Evolutionary conservation across 2,888 invertebrate genomes (phyloP).

Genomic region (Drosophila maculinotata): DNA sequence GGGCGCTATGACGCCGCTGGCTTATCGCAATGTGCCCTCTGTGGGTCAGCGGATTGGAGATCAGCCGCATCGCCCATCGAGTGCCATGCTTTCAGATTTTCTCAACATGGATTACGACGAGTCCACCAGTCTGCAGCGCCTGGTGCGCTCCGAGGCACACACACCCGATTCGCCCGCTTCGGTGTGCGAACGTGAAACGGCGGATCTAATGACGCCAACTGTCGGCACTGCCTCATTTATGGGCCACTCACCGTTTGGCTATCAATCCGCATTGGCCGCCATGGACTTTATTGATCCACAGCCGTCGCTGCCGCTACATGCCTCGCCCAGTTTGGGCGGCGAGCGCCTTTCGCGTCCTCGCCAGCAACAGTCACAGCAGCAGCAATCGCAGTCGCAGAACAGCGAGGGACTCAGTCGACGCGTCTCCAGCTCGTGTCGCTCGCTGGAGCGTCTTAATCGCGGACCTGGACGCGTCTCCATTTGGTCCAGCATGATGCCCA

Average conservation of each 20-base stretch:
- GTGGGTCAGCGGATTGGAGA: constrained; percentile 64
- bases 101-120: constrained; percentile 85
- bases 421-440: constrained; percentile 85
- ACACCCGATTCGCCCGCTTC: constrained; percentile 85
- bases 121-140: constrained; percentile 82
- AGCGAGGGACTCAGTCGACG: constrained; percentile 80
- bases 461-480: constrained; percentile 85
- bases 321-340: constrained; percentile 70
- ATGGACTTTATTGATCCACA: constrained; percentile 63
- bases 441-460: constrained; percentile 85
- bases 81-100: constrained; percentile 85
- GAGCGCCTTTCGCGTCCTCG: constrained; percentile 82
- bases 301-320: constrained; percentile 36
- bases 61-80: constrained; percentile 86
- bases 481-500: constrained; percentile 86
- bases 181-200: constrained; percentile 81
- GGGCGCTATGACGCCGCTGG: constrained; percentile 5
- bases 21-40: constrained; percentile 21
- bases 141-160: constrained; percentile 84
- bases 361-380: constrained; percentile 28
- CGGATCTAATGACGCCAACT: constrained; percentile 62
- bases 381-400: constrained; percentile 17
- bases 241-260: constrained; percentile 47
- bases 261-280: constrained; percentile 42
- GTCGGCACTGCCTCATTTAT: constrained; percentile 31